Conservation (phyloP, 2,888 invertebrate species). For the Craniophora ligustri region DNA sequence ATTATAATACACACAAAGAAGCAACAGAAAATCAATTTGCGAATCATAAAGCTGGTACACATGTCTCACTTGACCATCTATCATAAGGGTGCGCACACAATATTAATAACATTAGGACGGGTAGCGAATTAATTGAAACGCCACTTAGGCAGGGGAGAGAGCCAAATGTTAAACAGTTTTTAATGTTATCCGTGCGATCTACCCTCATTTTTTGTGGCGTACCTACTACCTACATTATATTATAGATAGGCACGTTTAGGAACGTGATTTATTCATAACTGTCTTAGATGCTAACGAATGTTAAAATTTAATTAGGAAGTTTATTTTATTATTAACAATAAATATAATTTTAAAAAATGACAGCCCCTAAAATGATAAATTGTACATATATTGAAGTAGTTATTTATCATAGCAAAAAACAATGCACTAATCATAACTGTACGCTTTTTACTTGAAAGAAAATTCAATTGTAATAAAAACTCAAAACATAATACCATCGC, state of each 20-base stretch:
- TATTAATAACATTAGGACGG: constrained; percentile 78
- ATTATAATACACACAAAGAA: constrained; percentile 39
- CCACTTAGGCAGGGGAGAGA: constrained; percentile 61
- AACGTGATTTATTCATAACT: neutral
- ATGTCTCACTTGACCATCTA: constrained; percentile 80
- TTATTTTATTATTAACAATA: too few species aligned
- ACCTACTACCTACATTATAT: too few species aligned
- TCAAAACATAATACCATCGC: constrained; percentile 70
- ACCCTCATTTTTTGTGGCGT: constrained; percentile 41
- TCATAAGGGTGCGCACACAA: constrained; percentile 73
- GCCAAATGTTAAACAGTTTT: constrained; percentile 86
- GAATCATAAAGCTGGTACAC: constrained; percentile 76
- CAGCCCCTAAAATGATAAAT: too few species aligned
- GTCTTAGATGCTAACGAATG: too few species aligned
- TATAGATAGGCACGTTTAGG: constrained; percentile 34
- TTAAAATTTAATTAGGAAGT: too few species aligned
- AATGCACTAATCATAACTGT: too few species aligned
- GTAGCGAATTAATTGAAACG: constrained; percentile 78
- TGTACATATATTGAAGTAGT: too few species aligned
- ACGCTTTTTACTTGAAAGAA: constrained; percentile 42
- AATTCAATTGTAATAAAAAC: constrained; percentile 62
- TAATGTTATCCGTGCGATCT: constrained; percentile 73
- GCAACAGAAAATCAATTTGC: constrained; percentile 73
- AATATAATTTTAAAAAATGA: neutral
- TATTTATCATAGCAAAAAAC: too few species aligned